These are phyloP conservation scores for Harpagus bidentatus DNA, from an alignment of 2,113 vertebrate genomes.

Conservation along the genomic window DNA sequence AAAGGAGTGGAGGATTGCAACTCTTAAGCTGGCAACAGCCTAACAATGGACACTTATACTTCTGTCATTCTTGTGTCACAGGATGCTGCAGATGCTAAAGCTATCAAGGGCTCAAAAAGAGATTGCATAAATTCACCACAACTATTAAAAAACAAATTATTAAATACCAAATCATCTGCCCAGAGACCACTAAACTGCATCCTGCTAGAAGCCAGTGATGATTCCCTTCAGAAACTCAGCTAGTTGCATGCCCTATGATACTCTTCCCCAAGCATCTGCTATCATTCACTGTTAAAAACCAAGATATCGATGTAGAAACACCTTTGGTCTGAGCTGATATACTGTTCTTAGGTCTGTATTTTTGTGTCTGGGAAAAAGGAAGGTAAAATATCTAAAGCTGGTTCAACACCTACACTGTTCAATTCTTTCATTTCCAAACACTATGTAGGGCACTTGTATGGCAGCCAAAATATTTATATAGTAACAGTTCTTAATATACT, in stretches of 20 bases:
- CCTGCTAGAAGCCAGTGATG: not conserved
- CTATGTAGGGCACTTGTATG: constrained; percentile 48
- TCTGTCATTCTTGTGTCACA: not conserved
- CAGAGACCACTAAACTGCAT: not conserved
- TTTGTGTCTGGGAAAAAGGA: not conserved
- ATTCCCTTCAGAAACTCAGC: not conserved
- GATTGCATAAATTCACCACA: not conserved
- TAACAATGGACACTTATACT: not conserved
- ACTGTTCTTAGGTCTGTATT: not conserved
- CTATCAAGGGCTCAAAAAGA: not conserved
- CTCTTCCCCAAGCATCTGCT: not conserved
- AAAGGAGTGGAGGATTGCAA: not conserved
- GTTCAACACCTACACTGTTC: constrained; percentile 32
- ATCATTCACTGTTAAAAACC: not conserved
- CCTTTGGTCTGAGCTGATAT: not conserved
- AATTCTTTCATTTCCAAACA: constrained; percentile 27
- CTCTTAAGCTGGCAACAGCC: not conserved
- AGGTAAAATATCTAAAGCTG: constrained; percentile 31
- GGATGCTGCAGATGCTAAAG: not conserved
- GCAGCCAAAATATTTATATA: constrained; percentile 56
- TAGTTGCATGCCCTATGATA: not conserved
- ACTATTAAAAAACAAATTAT: not conserved
- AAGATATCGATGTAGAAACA: not conserved
- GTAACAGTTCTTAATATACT: constrained; percentile 56
- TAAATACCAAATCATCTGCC: not conserved